Percentiles rank a stretch among this genome's conserved stretches.
phyloP scores from a whole-genome alignment of 2,797 vertebrate genomes.

The Siniperca scherzeri region DNA sequence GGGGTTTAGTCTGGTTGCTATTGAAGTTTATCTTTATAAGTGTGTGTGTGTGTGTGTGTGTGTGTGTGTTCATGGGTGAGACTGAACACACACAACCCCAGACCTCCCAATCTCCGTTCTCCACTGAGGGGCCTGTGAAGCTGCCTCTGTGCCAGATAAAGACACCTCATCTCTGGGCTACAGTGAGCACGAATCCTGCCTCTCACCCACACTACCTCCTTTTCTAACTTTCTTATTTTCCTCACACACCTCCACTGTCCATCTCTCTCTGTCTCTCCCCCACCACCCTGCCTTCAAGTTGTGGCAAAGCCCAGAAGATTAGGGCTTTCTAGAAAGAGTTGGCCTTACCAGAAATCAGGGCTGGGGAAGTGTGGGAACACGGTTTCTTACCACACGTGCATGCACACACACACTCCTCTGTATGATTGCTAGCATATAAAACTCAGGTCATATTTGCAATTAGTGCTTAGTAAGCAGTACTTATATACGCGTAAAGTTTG shows the following conservation, averaged over 20 bases:
- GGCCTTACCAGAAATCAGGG: conserved; percentile 44
- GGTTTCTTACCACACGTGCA: conserved; percentile 15
- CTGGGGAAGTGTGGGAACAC: conserved; percentile 42
- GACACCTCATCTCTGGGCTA: conserved; percentile 74
- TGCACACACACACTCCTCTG: not conserved
- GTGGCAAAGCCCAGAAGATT: conserved; percentile 61
- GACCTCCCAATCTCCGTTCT: conserved; percentile 84
- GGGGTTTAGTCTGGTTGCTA: conserved; percentile 66
- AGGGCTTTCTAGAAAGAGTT: conserved; percentile 42
- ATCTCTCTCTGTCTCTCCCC: conserved; percentile 40
- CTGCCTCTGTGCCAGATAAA: conserved; percentile 82
- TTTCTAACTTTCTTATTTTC: conserved; percentile 68
- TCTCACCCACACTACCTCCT: conserved; percentile 69
- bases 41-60: conserved; percentile 37
- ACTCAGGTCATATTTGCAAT: conserved; percentile 34
- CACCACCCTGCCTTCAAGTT: conserved; percentile 44
- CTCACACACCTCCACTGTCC: conserved; percentile 56
- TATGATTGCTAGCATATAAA: conserved; percentile 18
- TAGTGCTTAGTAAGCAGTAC: not conserved
- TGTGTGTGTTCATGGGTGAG: conserved; percentile 20
- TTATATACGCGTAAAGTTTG: conserved; percentile 33
- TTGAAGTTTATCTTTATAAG: conserved; percentile 79
- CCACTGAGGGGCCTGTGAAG: conserved; percentile 82
- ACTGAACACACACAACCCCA: conserved; percentile 59
- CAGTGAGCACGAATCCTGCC: conserved; percentile 68